These are phyloP conservation scores for Caenorhabditis macrosperma DNA, from an alignment of 2,888 invertebrate genomes.

Conservation along the genomic window DNA sequence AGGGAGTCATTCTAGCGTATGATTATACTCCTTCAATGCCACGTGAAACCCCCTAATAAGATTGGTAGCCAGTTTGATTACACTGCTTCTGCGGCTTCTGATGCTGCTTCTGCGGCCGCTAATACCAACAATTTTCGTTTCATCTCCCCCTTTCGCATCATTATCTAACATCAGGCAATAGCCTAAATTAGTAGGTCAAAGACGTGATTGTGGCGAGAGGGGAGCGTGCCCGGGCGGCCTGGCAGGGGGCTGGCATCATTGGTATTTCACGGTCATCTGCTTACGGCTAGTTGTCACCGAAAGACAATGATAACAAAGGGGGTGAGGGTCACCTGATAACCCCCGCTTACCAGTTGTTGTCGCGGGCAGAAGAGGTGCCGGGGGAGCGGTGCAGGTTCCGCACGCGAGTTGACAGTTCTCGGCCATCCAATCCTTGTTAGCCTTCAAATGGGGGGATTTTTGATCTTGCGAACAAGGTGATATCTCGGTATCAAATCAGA, in stretches of 20 bases:
- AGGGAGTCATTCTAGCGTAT: constrained; percentile 36
- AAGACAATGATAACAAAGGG: constrained; percentile 24
- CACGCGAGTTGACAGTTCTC: constrained; percentile 76
- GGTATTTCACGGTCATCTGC: constrained; percentile 32
- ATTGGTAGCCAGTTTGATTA: constrained; percentile 35
- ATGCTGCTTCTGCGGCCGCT: no score
- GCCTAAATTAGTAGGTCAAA: constrained; percentile 30
- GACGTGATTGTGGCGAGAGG: neutral
- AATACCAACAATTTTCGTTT: constrained; percentile 37
- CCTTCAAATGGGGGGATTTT: constrained; percentile 45
- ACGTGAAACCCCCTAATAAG: constrained; percentile 18
- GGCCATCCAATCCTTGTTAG: constrained; percentile 76
- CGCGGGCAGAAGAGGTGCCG: constrained; percentile 57
- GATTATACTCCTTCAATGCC: constrained; percentile 29
- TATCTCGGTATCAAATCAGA: neutral
- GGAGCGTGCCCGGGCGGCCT: constrained; percentile 26
- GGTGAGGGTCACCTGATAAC: constrained; percentile 36
- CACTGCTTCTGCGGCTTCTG: constrained; percentile 1
- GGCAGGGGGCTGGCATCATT: constrained; percentile 12
- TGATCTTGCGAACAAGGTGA: neutral
- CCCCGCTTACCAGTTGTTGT: constrained; percentile 49
- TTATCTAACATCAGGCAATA: neutral
- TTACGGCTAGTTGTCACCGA: constrained; percentile 1
- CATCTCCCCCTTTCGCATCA: neutral
- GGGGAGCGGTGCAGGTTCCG: constrained; percentile 69